Conservation (phyloP, 2,888 invertebrate genomes). For the Caenorhabditis angaria region DNA sequence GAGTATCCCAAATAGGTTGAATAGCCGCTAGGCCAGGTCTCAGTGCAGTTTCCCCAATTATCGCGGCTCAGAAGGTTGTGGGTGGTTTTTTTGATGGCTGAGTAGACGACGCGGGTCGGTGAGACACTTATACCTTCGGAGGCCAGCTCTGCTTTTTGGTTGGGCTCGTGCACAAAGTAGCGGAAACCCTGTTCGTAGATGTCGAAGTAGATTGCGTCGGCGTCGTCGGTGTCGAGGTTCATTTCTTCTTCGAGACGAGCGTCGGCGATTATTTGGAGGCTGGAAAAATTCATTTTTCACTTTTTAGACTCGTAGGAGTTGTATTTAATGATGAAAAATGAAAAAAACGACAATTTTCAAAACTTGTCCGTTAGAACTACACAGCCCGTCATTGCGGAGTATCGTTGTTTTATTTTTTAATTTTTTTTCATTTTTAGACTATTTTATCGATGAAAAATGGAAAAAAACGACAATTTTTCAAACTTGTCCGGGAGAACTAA, state of each 20-base stretch:
- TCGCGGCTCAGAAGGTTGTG: conserved; percentile 39
- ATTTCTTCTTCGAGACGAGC: conserved; percentile 58
- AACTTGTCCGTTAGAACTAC: too few species aligned
- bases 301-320: too few species aligned
- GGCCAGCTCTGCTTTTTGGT: conserved; percentile 50
- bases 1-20: conserved; percentile 42
- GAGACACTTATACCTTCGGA: conserved; percentile 69
- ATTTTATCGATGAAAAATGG: too few species aligned
- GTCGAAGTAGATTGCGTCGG: conserved; percentile 49
- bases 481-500: too few species aligned
- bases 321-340: too few species aligned
- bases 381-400: too few species aligned
- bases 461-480: too few species aligned
- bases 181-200: conserved; percentile 67
- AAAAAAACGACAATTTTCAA: too few species aligned
- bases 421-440: too few species aligned
- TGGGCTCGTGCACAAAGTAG: conserved; percentile 60
- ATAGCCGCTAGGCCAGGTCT: conserved; percentile 44
- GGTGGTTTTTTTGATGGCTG: conserved; percentile 57
- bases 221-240: conserved; percentile 33
- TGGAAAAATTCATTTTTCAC: background rate
- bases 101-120: conserved; percentile 59
- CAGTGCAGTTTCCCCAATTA: conserved; percentile 55
- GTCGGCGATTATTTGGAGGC: conserved; percentile 59
- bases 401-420: too few species aligned